These are phyloP conservation scores for Archocentrus centrarchus DNA, from an alignment of 2,113 vertebrate species.

Conservation along the genomic window DNA sequence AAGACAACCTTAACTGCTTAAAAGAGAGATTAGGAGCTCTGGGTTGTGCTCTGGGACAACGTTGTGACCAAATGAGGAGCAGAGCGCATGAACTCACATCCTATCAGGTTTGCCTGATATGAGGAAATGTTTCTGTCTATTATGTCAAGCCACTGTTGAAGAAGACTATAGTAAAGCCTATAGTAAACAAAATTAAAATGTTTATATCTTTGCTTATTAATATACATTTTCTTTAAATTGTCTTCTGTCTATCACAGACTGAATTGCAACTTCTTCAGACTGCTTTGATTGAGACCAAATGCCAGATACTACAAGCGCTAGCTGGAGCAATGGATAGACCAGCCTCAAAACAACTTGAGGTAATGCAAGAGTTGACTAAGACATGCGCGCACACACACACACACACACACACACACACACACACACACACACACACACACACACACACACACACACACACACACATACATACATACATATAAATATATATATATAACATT, in stretches of 20 bases:
- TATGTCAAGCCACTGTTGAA: background rate
- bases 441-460: too few species aligned
- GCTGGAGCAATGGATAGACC: conserved; percentile 86
- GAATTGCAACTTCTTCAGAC: conserved; percentile 90
- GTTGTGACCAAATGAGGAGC: conserved; percentile 87
- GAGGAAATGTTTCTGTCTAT: background rate
- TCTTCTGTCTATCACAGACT: conserved; percentile 82
- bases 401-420: too few species aligned
- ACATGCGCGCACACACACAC: too few species aligned
- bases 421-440: too few species aligned
- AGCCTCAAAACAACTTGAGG: conserved; percentile 91
- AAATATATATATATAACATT: too few species aligned
- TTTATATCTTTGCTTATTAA: background rate
- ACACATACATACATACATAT: too few species aligned
- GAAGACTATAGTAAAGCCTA: background rate
- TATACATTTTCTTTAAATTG: background rate
- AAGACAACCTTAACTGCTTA: conserved; percentile 88
- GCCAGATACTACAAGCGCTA: conserved; percentile 89
- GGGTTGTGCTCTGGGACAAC: conserved; percentile 85
- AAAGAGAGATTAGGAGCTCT: conserved; percentile 84
- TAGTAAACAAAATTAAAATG: background rate
- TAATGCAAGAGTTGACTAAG: conserved; percentile 57
- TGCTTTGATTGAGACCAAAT: conserved; percentile 89
- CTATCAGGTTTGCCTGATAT: conserved; percentile 86
- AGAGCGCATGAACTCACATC: conserved; percentile 86